Conservation (phyloP, 2,888 invertebrate genomes). For the Brenthis hecate region DNA sequence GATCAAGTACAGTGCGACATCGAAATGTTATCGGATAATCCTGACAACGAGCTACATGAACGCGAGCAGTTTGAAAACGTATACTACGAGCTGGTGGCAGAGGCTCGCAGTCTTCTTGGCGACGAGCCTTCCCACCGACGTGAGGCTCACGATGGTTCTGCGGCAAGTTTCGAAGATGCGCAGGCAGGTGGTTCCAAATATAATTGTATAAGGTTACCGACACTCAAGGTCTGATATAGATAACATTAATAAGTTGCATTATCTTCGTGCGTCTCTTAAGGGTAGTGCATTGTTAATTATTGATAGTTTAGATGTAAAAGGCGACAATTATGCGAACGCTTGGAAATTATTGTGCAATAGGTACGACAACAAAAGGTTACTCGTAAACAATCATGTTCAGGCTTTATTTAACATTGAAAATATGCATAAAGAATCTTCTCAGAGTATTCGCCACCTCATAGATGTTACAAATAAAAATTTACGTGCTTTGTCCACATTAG, state of each 20-base stretch:
- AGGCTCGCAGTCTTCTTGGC: slow-evolving; percentile 5
- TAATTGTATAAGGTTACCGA: slow-evolving; percentile 29
- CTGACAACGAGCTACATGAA: slow-evolving; percentile 23
- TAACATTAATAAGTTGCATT: too few relatives aligned
- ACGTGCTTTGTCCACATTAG: slow-evolving; percentile 30
- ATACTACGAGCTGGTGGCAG: slow-evolving; percentile 24
- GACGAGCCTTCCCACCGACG: neutral
- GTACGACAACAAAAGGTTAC: slow-evolving; percentile 32
- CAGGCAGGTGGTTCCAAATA: slow-evolving; percentile 6
- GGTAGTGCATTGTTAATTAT: slow-evolving; percentile 35
- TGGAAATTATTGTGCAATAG: slow-evolving; percentile 36
- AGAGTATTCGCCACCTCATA: slow-evolving; percentile 8
- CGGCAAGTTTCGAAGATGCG: neutral
- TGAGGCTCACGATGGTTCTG: neutral
- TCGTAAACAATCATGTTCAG: slow-evolving; percentile 26
- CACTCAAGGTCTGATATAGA: neutral
- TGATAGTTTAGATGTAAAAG: slow-evolving; percentile 34
- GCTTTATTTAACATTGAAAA: slow-evolving; percentile 17
- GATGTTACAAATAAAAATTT: slow-evolving; percentile 32
- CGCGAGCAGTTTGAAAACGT: too few relatives aligned
- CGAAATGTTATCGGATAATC: slow-evolving; percentile 29
- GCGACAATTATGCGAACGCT: slow-evolving; percentile 29
- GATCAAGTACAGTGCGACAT: slow-evolving; percentile 34
- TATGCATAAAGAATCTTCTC: slow-evolving; percentile 10
- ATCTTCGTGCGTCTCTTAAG: too few relatives aligned